Evolutionary conservation across 2,888 invertebrate species (phyloP).

Genomic region (Cheilosia scutellata): DNA sequence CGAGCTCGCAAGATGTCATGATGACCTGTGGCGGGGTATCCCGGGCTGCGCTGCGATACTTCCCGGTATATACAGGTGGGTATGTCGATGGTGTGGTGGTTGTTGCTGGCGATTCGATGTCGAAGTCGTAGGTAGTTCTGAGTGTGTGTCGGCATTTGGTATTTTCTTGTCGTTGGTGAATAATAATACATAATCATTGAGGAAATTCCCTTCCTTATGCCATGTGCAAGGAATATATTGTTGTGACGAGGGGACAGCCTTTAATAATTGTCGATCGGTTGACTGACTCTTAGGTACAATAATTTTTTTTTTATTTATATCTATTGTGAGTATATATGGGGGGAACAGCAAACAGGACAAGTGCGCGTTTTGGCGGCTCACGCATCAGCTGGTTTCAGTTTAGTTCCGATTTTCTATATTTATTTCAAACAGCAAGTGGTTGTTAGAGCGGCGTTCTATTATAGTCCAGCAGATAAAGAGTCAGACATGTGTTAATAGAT

Average conservation of each 20-base stretch:
- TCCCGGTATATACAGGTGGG: slow-evolving; percentile 73
- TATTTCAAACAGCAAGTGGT: slow-evolving; percentile 2
- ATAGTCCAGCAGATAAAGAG: not conserved
- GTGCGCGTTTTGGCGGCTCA: slow-evolving; percentile 67
- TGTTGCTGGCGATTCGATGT: not conserved
- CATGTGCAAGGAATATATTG: slow-evolving; percentile 36
- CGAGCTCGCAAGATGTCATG: slow-evolving; percentile 65
- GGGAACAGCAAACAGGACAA: slow-evolving; percentile 43
- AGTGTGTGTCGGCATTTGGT: slow-evolving; percentile 60
- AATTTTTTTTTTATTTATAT: slow-evolving; percentile 9
- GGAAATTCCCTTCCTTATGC: slow-evolving; percentile 58
- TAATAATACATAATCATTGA: slow-evolving; percentile 26
- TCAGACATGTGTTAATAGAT: slow-evolving; percentile 43
- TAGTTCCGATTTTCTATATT: slow-evolving; percentile 17
- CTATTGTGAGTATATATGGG: not conserved
- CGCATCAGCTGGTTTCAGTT: slow-evolving; percentile 57
- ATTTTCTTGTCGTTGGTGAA: slow-evolving; percentile 40
- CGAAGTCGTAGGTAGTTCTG: not conserved
- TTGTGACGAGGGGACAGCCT: slow-evolving; percentile 43
- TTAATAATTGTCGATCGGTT: slow-evolving; percentile 59
- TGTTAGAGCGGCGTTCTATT: slow-evolving; percentile 20
- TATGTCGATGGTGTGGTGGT: slow-evolving; percentile 14
- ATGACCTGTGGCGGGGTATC: slow-evolving; percentile 56
- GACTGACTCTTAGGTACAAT: slow-evolving; percentile 48
- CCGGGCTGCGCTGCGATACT: slow-evolving; percentile 66